These are phyloP conservation scores for Embidobia sp. DNA, from an alignment of 2,888 invertebrate species.

Conservation along the genomic window DNA sequence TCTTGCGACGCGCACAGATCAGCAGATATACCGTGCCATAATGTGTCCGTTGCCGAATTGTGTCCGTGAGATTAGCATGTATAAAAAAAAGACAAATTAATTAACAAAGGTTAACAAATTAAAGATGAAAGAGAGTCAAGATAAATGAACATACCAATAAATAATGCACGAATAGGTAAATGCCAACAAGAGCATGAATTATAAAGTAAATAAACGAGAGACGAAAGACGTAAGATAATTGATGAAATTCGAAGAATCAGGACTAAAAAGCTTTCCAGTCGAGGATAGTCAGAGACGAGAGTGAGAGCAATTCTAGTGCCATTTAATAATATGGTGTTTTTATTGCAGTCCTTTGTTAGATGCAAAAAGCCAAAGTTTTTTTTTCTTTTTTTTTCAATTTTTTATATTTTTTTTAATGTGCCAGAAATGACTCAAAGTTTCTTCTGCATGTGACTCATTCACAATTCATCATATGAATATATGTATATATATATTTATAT, in stretches of 20 bases:
- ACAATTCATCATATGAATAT: constrained; percentile 83
- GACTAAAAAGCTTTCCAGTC: constrained; percentile 76
- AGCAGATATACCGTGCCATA: constrained; percentile 54
- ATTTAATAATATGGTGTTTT: constrained; percentile 83
- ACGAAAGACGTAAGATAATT: constrained; percentile 60
- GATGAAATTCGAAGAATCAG: constrained; percentile 67
- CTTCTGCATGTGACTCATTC: constrained; percentile 81
- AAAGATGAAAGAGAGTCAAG: constrained; percentile 57
- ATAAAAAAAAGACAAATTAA: constrained; percentile 47
- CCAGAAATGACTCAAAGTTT: constrained; percentile 80
- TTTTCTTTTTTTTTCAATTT: too few relatives aligned
- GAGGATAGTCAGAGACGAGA: constrained; percentile 77
- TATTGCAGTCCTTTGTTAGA: constrained; percentile 81
- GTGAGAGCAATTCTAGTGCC: constrained; percentile 83
- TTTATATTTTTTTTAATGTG: constrained; percentile 81
- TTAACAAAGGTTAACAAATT: constrained; percentile 45
- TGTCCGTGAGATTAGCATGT: constrained; percentile 39
- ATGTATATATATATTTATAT: constrained; percentile 83
- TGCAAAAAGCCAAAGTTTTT: constrained; percentile 83
- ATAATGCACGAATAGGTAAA: constrained; percentile 27
- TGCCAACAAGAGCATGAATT: constrained; percentile 68
- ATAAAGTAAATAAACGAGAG: constrained; percentile 68
- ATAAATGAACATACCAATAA: constrained; percentile 42
- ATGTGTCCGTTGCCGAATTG: constrained; percentile 43
- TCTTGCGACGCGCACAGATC: constrained; percentile 46